Evolutionary conservation across 2,113 vertebrate genomes (phyloP).

Genomic region (Poeciliopsis turrubarensis): DNA sequence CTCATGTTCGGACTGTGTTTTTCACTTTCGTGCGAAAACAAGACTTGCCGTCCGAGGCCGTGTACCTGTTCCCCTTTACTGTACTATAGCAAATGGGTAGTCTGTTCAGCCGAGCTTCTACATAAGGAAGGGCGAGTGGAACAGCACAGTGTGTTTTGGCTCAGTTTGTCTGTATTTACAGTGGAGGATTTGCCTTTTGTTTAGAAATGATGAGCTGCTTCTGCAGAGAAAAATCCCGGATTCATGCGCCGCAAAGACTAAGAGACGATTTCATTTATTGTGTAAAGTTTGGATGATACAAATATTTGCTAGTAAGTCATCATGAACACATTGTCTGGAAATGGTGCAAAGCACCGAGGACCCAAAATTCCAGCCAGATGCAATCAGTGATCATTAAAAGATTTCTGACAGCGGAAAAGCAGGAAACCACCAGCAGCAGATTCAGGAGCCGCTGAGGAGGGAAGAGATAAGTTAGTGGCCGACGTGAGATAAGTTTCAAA

Average conservation of each 20-base stretch:
- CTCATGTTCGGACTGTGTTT: slow-evolving; percentile 24
- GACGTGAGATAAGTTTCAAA: too few species aligned
- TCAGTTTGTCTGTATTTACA: background rate
- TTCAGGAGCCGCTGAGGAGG: too few species aligned
- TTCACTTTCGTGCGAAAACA: slow-evolving; percentile 67
- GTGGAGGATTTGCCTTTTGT: background rate
- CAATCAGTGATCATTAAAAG: too few species aligned
- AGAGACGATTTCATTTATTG: background rate
- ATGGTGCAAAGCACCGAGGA: too few species aligned
- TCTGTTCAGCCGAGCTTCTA: slow-evolving; percentile 41
- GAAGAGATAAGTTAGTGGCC: too few species aligned
- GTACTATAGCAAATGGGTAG: slow-evolving; percentile 50
- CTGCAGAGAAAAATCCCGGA: background rate
- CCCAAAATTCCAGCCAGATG: too few species aligned
- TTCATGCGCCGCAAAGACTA: background rate
- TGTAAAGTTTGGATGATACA: background rate
- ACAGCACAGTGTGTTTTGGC: background rate
- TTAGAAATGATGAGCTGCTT: background rate
- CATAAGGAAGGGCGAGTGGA: slow-evolving; percentile 45
- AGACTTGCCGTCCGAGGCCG: background rate
- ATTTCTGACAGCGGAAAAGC: too few species aligned
- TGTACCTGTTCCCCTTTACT: slow-evolving; percentile 32
- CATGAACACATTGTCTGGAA: background rate
- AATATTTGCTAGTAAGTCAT: background rate
- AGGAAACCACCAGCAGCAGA: too few species aligned